These are phyloP conservation scores for Nycticorax nycticorax DNA, from an alignment of 2,113 vertebrate species.

Conservation along the genomic window DNA sequence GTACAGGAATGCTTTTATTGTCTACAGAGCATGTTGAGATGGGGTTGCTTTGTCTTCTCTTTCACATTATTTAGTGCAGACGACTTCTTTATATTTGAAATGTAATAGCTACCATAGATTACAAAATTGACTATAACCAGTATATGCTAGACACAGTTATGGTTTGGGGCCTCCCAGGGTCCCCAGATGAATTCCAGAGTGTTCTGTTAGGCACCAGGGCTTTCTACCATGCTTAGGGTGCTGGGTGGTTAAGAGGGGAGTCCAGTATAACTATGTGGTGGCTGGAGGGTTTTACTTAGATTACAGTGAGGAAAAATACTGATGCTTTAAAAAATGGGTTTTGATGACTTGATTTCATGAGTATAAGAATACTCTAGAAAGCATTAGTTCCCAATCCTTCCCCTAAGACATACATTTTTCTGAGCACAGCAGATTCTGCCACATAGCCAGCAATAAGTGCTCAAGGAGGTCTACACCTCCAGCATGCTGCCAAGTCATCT, in stretches of 20 bases:
- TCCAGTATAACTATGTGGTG: not conserved
- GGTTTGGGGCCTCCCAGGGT: not conserved
- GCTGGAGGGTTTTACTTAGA: not conserved
- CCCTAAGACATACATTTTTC: not conserved
- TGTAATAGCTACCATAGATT: not conserved
- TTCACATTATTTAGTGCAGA: not conserved
- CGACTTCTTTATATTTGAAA: constrained; percentile 15
- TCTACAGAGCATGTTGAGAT: constrained; percentile 34
- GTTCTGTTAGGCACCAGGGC: not conserved
- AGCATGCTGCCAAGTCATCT: not conserved
- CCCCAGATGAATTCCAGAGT: not conserved
- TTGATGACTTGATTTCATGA: not conserved
- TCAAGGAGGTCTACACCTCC: not conserved
- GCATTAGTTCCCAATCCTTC: not conserved
- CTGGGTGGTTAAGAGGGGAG: not conserved
- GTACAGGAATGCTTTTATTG: constrained; percentile 67
- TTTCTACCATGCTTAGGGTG: not conserved
- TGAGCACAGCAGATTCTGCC: not conserved
- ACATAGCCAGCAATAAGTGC: not conserved
- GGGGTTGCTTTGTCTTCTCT: constrained; percentile 42
- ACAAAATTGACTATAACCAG: not conserved
- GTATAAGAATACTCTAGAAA: not conserved
- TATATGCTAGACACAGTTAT: not conserved
- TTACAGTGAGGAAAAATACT: not conserved
- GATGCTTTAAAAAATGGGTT: not conserved